phyloP scores from a whole-genome alignment of 2,797 vertebrate species.

The Jordanella pulchra region DNA sequence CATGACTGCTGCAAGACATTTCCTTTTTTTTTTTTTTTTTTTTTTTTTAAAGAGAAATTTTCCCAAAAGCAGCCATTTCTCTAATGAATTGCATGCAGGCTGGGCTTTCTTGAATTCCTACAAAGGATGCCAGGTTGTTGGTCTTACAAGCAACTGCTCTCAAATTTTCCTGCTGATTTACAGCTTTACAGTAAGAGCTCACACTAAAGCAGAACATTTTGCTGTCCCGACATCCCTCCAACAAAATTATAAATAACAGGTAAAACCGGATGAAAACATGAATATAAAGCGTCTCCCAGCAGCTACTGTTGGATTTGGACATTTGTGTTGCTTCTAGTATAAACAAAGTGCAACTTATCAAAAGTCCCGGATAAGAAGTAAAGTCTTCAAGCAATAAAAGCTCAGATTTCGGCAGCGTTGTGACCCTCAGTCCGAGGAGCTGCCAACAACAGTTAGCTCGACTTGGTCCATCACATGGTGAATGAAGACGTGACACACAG shows the following conservation, averaged over 20 bases:
- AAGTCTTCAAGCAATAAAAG: not conserved
- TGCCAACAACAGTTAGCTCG: slow-evolving; percentile 8
- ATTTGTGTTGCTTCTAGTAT: not conserved
- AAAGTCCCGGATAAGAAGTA: not conserved
- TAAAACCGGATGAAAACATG: not conserved
- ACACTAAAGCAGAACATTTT: not conserved
- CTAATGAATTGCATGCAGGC: no score
- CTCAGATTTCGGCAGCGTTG: slow-evolving; percentile 4
- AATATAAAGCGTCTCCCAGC: not conserved
- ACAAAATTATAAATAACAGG: not conserved
- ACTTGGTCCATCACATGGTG: slow-evolving; percentile 8
- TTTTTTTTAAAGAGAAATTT: not conserved
- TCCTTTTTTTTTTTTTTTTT: not conserved
- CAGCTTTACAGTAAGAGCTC: not conserved
- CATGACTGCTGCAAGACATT: not conserved
- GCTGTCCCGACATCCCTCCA: not conserved
- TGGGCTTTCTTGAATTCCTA: not conserved
- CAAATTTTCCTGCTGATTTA: not conserved
- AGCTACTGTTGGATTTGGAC: not conserved
- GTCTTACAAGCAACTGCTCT: not conserved
- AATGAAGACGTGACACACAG: slow-evolving; percentile 9
- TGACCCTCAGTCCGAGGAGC: not conserved
- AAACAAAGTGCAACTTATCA: slow-evolving; percentile 6
- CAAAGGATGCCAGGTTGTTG: not conserved
- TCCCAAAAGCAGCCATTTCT: not conserved